phyloP scores from a whole-genome alignment of 2,797 vertebrate genomes.

The Rhabdomys pumilio region DNA sequence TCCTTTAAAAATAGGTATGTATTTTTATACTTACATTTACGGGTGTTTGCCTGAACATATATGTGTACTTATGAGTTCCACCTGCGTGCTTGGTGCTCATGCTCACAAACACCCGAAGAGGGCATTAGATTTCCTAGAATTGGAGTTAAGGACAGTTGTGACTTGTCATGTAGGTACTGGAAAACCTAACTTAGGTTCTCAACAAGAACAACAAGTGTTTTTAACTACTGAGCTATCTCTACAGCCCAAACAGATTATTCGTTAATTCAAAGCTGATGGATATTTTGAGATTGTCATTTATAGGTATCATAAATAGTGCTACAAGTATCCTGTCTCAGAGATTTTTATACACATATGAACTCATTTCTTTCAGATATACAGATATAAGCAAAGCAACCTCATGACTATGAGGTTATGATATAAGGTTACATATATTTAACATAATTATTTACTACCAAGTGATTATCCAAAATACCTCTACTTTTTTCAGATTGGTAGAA shows the following conservation, averaged over 20 bases:
- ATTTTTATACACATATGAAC: neutral
- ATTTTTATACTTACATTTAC: neutral
- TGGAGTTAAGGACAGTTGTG: neutral
- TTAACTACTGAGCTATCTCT: neutral
- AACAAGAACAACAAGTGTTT: neutral
- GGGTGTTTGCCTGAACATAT: neutral
- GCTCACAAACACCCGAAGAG: neutral
- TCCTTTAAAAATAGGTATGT: neutral
- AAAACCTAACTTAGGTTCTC: neutral
- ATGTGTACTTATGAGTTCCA: neutral
- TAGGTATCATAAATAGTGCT: neutral
- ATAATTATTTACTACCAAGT: neutral
- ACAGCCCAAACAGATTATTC: neutral
- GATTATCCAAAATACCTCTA: neutral
- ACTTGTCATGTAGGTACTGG: neutral
- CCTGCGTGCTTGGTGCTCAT: neutral
- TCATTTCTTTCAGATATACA: constrained; percentile 14
- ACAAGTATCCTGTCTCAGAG: neutral
- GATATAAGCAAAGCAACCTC: neutral
- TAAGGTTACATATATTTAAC: neutral
- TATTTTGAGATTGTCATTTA: neutral
- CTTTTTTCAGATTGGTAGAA: neutral
- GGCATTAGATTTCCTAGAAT: no score
- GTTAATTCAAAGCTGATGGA: neutral
- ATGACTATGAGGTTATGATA: neutral